A percentile compares a stretch with the other conserved stretches of the same genome.
These are phyloP conservation scores for Phaonia tiefii DNA, from an alignment of 2,888 invertebrate species.

Conservation along the genomic window DNA sequence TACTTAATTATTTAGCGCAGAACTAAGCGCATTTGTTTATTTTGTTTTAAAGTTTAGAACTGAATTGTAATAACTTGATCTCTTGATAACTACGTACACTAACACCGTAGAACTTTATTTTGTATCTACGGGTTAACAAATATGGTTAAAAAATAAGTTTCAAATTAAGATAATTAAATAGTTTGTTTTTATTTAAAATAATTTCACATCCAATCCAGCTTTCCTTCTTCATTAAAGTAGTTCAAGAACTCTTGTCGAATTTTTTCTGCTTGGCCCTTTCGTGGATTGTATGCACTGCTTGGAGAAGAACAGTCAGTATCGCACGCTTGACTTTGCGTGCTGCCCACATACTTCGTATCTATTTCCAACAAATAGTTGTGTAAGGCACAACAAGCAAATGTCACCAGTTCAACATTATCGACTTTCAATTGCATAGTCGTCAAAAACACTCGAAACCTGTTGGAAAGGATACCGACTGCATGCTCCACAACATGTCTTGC, in stretches of 20 bases:
- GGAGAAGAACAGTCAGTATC: conserved; percentile 23
- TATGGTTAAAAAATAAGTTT: conserved; percentile 26
- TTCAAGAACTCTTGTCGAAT: conserved; percentile 37
- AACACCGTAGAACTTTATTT: conserved; percentile 12
- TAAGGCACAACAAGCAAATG: conserved; percentile 27
- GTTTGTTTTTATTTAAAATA: conserved; percentile 23
- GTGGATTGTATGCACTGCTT: conserved; percentile 40
- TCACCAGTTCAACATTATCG: conserved; percentile 30
- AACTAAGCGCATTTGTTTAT: conserved; percentile 26
- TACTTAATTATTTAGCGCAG: conserved; percentile 22
- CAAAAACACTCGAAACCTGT: conserved; percentile 34
- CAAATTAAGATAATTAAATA: conserved; percentile 17
- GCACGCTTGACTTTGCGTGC: conserved; percentile 13
- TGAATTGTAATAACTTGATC: conserved; percentile 26
- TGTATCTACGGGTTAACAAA: conserved; percentile 12
- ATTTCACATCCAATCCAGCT: conserved; percentile 40
- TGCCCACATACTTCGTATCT: conserved; percentile 14
- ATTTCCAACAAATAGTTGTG: conserved; percentile 26
- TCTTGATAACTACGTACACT: conserved; percentile 20
- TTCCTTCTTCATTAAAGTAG: too few relatives aligned
- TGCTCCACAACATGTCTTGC: conserved; percentile 42
- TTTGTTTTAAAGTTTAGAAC: conserved; percentile 29
- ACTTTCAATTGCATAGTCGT: conserved; percentile 33
- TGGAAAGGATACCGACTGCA: conserved; percentile 33
- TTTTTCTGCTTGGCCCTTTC: conserved; percentile 31